phyloP scores from a whole-genome alignment of 64 coral and sea anemone species.

The Exaiptasia diaphana region DNA sequence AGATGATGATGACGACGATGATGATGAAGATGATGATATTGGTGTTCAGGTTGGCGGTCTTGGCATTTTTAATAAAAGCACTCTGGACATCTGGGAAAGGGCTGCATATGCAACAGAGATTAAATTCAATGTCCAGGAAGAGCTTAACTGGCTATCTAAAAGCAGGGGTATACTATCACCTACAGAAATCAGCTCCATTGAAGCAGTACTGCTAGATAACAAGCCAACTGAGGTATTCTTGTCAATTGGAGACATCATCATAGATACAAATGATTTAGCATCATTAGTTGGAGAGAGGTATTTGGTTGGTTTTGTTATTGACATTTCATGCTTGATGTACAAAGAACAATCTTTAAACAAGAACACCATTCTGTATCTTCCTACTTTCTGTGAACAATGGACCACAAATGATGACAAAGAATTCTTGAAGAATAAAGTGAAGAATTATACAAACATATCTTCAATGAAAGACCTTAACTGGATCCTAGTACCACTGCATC shows the following conservation, averaged over 20 bases:
- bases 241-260: background rate
- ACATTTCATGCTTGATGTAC: background rate
- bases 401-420: background rate
- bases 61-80: background rate
- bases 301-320: constrained; percentile 18
- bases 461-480: background rate
- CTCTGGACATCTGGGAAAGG: constrained; percentile 8
- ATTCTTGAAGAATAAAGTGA: background rate
- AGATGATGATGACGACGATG: background rate
- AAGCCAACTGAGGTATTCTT: background rate
- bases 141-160: background rate
- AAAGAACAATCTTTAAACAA: background rate
- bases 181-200: background rate
- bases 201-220: background rate
- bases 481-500: background rate
- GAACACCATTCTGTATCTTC: background rate
- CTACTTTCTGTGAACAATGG: background rate
- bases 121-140: background rate
- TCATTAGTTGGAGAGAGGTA: constrained; percentile 20
- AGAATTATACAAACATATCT: background rate
- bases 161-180: background rate
- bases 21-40: background rate
- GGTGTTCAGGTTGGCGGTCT: background rate
- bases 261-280: constrained; percentile 13
- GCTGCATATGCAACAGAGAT: background rate